Conservation (phyloP, 92 coral and sea anemone genomes). For the Epizoanthus scotinus region DNA sequence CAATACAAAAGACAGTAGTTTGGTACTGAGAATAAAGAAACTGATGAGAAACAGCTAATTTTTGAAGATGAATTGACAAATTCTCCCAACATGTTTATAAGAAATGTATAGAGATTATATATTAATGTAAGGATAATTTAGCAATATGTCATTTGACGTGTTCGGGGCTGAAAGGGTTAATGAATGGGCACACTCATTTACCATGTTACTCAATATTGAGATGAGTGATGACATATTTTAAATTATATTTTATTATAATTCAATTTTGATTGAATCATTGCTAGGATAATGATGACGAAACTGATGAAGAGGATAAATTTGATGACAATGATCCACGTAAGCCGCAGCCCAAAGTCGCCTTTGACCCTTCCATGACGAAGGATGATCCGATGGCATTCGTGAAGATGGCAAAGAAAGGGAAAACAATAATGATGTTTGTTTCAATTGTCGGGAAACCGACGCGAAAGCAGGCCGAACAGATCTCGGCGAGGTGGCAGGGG, state of each 20-base stretch:
- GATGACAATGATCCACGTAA: constrained; percentile 97
- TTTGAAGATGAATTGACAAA: too few relatives aligned
- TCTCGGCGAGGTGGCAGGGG: constrained; percentile 86
- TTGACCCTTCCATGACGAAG: constrained; percentile 84
- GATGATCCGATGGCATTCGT: constrained; percentile 82
- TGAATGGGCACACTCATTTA: too few relatives aligned
- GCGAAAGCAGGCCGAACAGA: constrained; percentile 70
- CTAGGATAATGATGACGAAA: constrained; percentile 90
- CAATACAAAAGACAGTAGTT: too few relatives aligned
- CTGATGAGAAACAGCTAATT: too few relatives aligned
- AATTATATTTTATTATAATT: background rate
- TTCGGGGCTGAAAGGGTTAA: too few relatives aligned
- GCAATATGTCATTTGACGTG: too few relatives aligned
- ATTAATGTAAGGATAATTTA: too few relatives aligned
- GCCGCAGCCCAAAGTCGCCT: constrained; percentile 67
- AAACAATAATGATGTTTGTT: constrained; percentile 88
- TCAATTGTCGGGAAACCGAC: constrained; percentile 79
- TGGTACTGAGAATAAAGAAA: too few relatives aligned
- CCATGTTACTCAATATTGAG: too few relatives aligned
- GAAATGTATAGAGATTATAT: too few relatives aligned
- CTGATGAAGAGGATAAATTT: constrained; percentile 84
- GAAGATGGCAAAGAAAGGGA: constrained; percentile 89
- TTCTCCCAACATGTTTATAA: too few relatives aligned
- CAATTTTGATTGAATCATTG: background rate
- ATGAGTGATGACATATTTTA: too few relatives aligned